Evolutionary conservation across 2,888 invertebrate species (phyloP).

Genomic region (Ophioninae sp.): DNA sequence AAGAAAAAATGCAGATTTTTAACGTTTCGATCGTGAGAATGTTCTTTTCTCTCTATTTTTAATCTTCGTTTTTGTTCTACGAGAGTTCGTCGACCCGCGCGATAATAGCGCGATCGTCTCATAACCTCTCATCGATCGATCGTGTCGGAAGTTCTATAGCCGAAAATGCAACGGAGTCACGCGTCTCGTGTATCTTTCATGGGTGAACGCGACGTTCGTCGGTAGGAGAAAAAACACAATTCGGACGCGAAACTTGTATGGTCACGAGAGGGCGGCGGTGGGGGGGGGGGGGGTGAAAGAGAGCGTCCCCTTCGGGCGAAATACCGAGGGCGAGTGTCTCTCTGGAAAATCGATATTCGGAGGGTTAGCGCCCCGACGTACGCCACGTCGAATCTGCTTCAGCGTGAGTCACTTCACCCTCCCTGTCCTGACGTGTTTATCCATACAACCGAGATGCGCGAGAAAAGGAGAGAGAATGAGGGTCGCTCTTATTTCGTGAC

Average conservation of each 20-base stretch:
- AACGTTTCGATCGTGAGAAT: too few species aligned
- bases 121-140: constrained; percentile 33
- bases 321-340: constrained; percentile 59
- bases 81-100: constrained; percentile 39
- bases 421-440: not conserved
- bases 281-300: too few species aligned
- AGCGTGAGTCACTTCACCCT: constrained; percentile 79
- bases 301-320: constrained; percentile 58
- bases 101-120: constrained; percentile 5
- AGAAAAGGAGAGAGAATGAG: too few species aligned
- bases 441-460: constrained; percentile 64
- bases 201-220: too few species aligned
- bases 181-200: not conserved
- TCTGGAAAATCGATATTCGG: constrained; percentile 77
- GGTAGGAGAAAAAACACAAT: not conserved
- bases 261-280: constrained; percentile 65
- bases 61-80: not conserved
- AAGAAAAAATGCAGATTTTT: too few species aligned
- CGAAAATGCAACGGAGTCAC: constrained; percentile 3
- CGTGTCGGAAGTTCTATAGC: not conserved
- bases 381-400: constrained; percentile 74
- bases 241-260: constrained; percentile 2
- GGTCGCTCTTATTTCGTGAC: not conserved
- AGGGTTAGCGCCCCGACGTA: constrained; percentile 76
- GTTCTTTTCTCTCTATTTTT: not conserved